phyloP scores from a whole-genome alignment of 2,797 vertebrate genomes.

The Apodemus agrarius region DNA sequence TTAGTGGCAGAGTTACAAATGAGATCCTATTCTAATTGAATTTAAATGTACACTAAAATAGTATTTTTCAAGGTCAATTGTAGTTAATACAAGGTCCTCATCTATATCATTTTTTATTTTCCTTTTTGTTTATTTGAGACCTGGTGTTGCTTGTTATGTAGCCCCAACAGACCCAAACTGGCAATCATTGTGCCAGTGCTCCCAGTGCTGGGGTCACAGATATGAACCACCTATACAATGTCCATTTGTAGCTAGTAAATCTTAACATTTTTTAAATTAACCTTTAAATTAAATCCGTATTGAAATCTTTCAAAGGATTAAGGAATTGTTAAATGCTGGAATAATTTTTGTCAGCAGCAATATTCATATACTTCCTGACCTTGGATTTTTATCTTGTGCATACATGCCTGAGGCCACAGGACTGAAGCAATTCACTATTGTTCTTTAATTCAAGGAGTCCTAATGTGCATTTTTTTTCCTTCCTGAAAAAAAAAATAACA shows the following conservation, averaged over 20 bases:
- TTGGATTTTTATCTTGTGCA: conserved; percentile 25
- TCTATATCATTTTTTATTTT: neutral
- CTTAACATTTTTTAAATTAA: neutral
- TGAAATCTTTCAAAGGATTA: neutral
- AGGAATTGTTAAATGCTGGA: neutral
- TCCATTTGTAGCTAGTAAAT: neutral
- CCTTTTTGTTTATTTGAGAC: neutral
- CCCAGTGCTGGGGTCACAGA: neutral
- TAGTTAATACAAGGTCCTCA: conserved; percentile 18
- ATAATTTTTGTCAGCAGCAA: conserved; percentile 38
- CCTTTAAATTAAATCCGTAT: neutral
- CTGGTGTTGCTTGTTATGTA: neutral
- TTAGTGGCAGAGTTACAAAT: neutral
- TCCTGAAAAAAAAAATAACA: neutral
- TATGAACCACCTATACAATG: neutral
- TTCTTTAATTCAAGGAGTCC: neutral
- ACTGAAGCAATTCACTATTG: neutral
- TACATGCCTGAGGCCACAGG: neutral
- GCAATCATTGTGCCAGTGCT: neutral
- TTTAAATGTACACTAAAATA: conserved; percentile 47
- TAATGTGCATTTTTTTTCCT: neutral
- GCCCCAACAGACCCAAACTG: neutral
- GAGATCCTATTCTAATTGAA: conserved; percentile 30
- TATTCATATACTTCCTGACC: neutral
- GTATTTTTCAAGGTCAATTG: conserved; percentile 1